These are phyloP conservation scores for Pherbina coryleti DNA, from an alignment of 2,888 invertebrate genomes.

Conservation along the genomic window DNA sequence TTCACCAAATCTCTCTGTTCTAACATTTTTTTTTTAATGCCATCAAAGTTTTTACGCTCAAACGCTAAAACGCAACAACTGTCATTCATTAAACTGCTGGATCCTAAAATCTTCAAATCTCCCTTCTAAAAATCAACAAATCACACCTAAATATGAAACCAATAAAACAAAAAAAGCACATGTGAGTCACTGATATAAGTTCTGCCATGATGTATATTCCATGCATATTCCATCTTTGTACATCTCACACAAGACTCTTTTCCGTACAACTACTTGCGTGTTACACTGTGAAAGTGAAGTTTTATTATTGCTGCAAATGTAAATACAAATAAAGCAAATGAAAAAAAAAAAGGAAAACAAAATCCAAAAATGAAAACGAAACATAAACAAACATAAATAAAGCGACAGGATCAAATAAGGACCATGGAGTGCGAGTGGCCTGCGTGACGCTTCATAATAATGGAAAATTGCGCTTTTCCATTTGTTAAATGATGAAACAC, in stretches of 20 bases:
- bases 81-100: no score
- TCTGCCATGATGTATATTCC: not conserved
- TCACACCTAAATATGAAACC: not conserved
- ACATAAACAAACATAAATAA: not conserved
- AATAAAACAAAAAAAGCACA: not conserved
- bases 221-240: no score
- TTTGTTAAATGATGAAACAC: slow-evolving; percentile 24
- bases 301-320: slow-evolving; percentile 20
- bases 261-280: not conserved
- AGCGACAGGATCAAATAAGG: not conserved
- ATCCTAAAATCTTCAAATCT: no score
- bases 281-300: not conserved
- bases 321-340: slow-evolving; percentile 26
- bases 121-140: not conserved
- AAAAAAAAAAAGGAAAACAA: not conserved
- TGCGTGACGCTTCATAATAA: slow-evolving; percentile 25
- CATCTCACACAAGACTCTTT: not conserved
- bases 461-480: slow-evolving; percentile 31
- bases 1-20: no score
- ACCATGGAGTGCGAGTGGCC: not conserved
- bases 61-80: no score
- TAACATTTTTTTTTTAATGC: no score
- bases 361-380: not conserved
- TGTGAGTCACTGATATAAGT: not conserved
- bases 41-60: no score